phyloP scores from a whole-genome alignment of 2,888 invertebrate genomes.

The Eupithecia subfuscata region DNA sequence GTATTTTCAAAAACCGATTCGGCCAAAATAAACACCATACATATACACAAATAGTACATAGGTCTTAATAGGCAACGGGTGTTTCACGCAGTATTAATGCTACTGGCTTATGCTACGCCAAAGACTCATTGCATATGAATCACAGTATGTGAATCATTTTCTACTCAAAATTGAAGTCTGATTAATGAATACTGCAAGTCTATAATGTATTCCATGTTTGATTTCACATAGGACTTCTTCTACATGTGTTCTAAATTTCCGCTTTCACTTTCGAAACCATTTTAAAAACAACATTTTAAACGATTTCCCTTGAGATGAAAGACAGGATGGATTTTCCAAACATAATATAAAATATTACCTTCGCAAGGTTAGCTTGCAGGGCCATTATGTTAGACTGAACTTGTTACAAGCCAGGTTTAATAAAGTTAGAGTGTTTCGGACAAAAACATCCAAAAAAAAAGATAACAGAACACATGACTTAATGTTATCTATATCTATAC shows the following conservation, averaged over 20 bases:
- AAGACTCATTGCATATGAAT: too few species aligned
- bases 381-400: constrained; percentile 3
- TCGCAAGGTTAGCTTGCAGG: constrained; percentile 4
- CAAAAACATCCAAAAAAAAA: background rate
- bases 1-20: background rate
- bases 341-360: constrained; percentile 24
- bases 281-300: constrained; percentile 24
- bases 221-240: background rate
- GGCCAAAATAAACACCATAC: background rate
- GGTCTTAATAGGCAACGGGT: background rate
- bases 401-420: background rate
- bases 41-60: too few species aligned
- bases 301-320: constrained; percentile 25
- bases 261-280: constrained; percentile 16
- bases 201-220: background rate
- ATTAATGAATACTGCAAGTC: background rate
- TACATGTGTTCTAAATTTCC: constrained; percentile 18
- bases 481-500: too few species aligned
- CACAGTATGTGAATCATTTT: background rate
- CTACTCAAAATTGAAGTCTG: background rate
- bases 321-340: constrained; percentile 22
- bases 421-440: background rate
- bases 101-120: background rate
- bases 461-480: background rate
- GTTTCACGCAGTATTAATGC: background rate